These are phyloP conservation scores for Drosophila busckii DNA, from an alignment of 1,140 invertebrate genomes.

Conservation along the genomic window DNA sequence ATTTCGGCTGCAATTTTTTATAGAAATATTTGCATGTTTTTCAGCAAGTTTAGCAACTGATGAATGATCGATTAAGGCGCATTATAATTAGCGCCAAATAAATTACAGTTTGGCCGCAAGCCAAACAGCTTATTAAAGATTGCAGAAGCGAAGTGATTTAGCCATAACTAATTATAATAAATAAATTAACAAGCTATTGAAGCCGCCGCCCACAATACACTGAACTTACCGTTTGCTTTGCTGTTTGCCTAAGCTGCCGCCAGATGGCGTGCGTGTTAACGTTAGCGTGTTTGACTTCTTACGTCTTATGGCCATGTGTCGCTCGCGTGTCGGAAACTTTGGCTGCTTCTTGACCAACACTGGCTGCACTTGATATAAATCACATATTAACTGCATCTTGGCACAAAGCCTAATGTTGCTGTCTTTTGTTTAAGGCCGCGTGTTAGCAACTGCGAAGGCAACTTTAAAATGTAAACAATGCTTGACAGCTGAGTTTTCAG, in stretches of 20 bases:
- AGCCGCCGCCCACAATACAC: neutral
- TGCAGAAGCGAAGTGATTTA: no score
- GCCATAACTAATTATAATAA: no score
- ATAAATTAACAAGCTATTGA: no score
- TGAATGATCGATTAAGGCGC: no score
- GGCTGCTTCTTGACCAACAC: conserved; percentile 82
- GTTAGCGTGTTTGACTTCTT: conserved; percentile 67
- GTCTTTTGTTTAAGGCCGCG: conserved; percentile 69
- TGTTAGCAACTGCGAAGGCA: conserved; percentile 14
- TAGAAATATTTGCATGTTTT: no score
- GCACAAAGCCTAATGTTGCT: conserved; percentile 3
- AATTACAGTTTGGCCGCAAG: no score
- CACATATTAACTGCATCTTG: conserved; percentile 65
- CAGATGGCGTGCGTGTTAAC: conserved; percentile 19
- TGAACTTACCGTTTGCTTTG: conserved; percentile 34
- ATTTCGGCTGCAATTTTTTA: no score
- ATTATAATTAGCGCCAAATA: no score
- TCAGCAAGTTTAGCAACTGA: no score
- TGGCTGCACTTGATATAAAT: conserved; percentile 79
- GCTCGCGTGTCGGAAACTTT: conserved; percentile 84
- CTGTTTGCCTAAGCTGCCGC: conserved; percentile 10
- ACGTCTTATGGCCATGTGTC: conserved; percentile 83
- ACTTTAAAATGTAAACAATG: conserved; percentile 56
- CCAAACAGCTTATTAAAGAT: no score
- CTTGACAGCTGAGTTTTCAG: conserved; percentile 19